Conservation (phyloP, 2,888 invertebrate species). For the Cantharis rufa region DNA sequence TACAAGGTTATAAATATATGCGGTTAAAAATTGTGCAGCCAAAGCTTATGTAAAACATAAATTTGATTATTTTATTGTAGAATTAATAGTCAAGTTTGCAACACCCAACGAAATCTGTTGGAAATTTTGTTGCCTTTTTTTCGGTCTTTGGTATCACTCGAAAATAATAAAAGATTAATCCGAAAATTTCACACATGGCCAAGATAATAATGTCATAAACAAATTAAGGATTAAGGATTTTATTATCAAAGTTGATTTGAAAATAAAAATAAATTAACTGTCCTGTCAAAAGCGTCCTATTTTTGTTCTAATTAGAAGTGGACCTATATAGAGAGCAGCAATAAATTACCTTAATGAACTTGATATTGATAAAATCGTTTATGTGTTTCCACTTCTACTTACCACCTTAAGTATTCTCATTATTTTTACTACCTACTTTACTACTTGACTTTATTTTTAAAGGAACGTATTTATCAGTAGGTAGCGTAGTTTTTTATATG, state of each 20-base stretch:
- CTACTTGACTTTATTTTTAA: not conserved
- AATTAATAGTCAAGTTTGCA: not conserved
- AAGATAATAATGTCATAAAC: not conserved
- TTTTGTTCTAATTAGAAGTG: constrained; percentile 27
- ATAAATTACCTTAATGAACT: constrained; percentile 41
- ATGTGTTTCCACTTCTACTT: constrained; percentile 37
- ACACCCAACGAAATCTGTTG: not conserved
- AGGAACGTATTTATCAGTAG: not conserved
- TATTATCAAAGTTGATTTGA: constrained; percentile 10
- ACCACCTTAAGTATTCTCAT: constrained; percentile 16
- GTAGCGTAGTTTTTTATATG: not conserved
- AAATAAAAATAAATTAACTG: constrained; percentile 29
- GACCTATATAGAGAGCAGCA: constrained; percentile 28
- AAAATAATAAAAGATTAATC: not conserved
- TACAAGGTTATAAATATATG: constrained; percentile 3
- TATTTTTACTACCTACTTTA: not conserved
- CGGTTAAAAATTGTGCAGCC: not conserved
- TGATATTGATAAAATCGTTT: constrained; percentile 39
- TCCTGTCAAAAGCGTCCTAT: constrained; percentile 27
- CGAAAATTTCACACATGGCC: not conserved
- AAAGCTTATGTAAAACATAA: not conserved
- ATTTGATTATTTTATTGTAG: not conserved
- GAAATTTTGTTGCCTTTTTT: not conserved
- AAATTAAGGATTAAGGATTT: not conserved
- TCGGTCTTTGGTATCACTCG: not conserved